Evolutionary conservation across 2,113 vertebrate species (phyloP).

Genomic region (Phodopus roborovskii): DNA sequence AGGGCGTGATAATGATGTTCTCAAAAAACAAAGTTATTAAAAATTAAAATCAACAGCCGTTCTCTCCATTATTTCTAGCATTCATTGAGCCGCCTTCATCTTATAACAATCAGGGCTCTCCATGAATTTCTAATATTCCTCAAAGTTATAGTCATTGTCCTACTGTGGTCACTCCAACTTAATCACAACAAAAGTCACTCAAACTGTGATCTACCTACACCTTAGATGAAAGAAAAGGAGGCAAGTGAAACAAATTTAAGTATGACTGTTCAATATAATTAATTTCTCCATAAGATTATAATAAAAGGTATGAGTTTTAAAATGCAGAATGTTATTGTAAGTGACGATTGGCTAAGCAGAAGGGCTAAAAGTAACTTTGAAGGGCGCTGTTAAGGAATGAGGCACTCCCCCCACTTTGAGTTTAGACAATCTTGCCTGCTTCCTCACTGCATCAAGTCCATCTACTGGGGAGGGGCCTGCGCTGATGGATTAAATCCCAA

Average conservation of each 20-base stretch:
- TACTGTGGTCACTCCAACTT: neutral
- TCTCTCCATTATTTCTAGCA: neutral
- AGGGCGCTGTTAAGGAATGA: constrained; percentile 15
- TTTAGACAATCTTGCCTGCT: neutral
- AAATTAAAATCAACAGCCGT: neutral
- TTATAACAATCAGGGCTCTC: neutral
- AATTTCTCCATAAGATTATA: neutral
- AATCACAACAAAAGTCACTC: constrained; percentile 16
- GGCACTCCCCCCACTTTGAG: neutral
- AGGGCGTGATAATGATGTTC: neutral
- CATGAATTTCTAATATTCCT: neutral
- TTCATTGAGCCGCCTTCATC: neutral
- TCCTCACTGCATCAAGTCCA: constrained; percentile 40
- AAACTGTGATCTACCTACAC: neutral
- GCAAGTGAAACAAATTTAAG: neutral
- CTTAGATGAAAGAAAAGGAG: constrained; percentile 17
- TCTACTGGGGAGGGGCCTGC: neutral
- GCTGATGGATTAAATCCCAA: constrained; percentile 11
- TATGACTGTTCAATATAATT: neutral
- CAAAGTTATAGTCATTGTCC: neutral
- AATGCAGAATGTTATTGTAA: constrained; percentile 26
- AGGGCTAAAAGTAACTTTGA: neutral
- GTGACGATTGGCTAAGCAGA: neutral
- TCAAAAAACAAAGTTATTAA: neutral
- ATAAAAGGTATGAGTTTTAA: neutral